Evolutionary conservation across 2,113 vertebrate genomes (phyloP).

Genomic region (Brachirus orientalis): DNA sequence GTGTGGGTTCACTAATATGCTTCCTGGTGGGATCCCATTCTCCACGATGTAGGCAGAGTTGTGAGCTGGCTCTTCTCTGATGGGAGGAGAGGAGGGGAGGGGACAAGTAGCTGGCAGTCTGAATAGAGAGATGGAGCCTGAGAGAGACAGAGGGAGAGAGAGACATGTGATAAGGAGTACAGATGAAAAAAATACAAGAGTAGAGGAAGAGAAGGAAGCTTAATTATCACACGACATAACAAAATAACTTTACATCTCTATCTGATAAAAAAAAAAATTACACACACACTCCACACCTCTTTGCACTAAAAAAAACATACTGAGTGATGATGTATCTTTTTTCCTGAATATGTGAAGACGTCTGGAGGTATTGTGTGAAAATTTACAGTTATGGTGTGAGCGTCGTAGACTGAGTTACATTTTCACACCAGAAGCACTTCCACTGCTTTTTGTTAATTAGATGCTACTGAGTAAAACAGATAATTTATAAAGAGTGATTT

Average conservation of each 20-base stretch:
- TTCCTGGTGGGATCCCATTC: conserved; percentile 93
- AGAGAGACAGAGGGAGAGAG: conserved; percentile 81
- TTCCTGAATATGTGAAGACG: conserved; percentile 44
- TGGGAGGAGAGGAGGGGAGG: conserved; percentile 72
- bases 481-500: conserved; percentile 60
- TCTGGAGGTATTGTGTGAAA: conserved; percentile 70
- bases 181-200: neutral
- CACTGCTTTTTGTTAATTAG: conserved; percentile 66
- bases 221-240: conserved; percentile 13
- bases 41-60: conserved; percentile 90
- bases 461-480: conserved; percentile 45
- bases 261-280: neutral
- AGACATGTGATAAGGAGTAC: neutral
- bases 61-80: conserved; percentile 68
- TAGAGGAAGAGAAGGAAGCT: neutral
- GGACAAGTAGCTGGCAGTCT: conserved; percentile 76
- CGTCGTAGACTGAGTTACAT: conserved; percentile 39
- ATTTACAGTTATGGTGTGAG: conserved; percentile 70
- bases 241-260: conserved; percentile 22
- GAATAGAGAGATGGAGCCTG: conserved; percentile 85
- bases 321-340: conserved; percentile 26
- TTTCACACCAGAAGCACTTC: conserved; percentile 68
- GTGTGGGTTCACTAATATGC: conserved; percentile 94
- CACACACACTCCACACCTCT: neutral
- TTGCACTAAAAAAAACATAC: conserved; percentile 18